phyloP scores from a whole-genome alignment of 2,888 invertebrate genomes.

The Oeneis ivallda region DNA sequence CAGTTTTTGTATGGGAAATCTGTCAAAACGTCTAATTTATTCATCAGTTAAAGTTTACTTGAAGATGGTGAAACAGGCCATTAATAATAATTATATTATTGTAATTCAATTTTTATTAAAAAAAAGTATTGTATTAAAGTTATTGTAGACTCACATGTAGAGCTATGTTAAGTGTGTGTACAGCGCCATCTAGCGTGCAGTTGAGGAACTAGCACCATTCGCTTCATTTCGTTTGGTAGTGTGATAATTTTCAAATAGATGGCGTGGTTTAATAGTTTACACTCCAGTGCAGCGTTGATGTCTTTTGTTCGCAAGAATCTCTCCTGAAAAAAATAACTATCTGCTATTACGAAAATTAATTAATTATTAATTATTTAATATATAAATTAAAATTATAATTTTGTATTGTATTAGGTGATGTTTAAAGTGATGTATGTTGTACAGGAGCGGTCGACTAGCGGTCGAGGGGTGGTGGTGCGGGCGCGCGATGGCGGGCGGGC shows the following conservation, averaged over 20 bases:
- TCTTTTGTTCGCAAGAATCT: slow-evolving; percentile 50
- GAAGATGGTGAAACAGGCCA: too few relatives aligned
- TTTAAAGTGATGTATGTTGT: not conserved
- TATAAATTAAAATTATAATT: too few relatives aligned
- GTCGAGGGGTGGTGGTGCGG: slow-evolving; percentile 79
- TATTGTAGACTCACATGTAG: not conserved
- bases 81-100: too few relatives aligned
- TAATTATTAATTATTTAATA: too few relatives aligned
- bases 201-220: slow-evolving; percentile 38
- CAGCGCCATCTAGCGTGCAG: slow-evolving; percentile 52
- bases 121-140: too few relatives aligned
- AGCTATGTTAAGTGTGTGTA: not conserved
- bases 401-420: not conserved
- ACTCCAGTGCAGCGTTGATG: slow-evolving; percentile 52
- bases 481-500: slow-evolving; percentile 73
- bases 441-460: slow-evolving; percentile 75
- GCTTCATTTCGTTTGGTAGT: not conserved
- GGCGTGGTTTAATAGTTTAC: slow-evolving; percentile 33
- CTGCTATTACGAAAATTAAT: too few relatives aligned
- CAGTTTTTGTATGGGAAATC: too few relatives aligned
- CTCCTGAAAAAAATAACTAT: too few relatives aligned
- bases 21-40: too few relatives aligned
- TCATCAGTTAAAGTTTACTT: too few relatives aligned
- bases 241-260: slow-evolving; percentile 36
- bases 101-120: too few relatives aligned